These are phyloP conservation scores for Mola mola DNA, from an alignment of 2,113 vertebrate species.

Conservation along the genomic window DNA sequence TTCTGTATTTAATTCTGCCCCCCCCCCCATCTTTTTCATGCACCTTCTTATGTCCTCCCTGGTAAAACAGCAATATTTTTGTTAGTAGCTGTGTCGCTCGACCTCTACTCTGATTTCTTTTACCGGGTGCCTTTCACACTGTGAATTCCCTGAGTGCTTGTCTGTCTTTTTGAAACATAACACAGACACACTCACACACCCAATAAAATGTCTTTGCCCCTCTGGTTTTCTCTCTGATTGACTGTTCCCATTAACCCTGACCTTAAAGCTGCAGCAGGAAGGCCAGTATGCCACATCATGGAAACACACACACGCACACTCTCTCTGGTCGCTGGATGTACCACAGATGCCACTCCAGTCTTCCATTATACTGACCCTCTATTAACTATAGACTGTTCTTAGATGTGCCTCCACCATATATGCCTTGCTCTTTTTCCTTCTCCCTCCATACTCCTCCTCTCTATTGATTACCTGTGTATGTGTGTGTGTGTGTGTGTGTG, in stretches of 20 bases:
- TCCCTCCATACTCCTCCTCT: conserved; percentile 9
- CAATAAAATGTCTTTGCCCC: background rate
- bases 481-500: conserved; percentile 10
- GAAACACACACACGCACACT: conserved; percentile 22
- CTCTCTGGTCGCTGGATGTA: background rate
- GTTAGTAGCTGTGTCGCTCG: conserved; percentile 9
- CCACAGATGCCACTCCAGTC: conserved; percentile 21
- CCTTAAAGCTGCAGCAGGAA: conserved; percentile 26
- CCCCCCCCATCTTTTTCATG: conserved; percentile 20
- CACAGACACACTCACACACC: conserved; percentile 8
- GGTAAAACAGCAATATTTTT: conserved; percentile 21
- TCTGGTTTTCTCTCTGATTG: conserved; percentile 22
- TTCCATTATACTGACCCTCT: conserved; percentile 15
- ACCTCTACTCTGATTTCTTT: conserved; percentile 7
- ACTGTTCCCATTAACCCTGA: conserved; percentile 40
- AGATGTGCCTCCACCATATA: conserved; percentile 6
- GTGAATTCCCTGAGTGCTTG: background rate
- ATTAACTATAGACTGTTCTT: background rate
- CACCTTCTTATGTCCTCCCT: conserved; percentile 1
- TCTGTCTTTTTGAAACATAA: background rate
- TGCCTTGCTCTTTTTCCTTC: background rate
- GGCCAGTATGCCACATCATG: conserved; percentile 4
- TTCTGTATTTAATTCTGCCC: background rate
- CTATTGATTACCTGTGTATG: conserved; percentile 30
- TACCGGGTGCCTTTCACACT: conserved; percentile 16